phyloP scores from a whole-genome alignment of 1,140 invertebrate genomes.

The Calephelis virginiensis region DNA sequence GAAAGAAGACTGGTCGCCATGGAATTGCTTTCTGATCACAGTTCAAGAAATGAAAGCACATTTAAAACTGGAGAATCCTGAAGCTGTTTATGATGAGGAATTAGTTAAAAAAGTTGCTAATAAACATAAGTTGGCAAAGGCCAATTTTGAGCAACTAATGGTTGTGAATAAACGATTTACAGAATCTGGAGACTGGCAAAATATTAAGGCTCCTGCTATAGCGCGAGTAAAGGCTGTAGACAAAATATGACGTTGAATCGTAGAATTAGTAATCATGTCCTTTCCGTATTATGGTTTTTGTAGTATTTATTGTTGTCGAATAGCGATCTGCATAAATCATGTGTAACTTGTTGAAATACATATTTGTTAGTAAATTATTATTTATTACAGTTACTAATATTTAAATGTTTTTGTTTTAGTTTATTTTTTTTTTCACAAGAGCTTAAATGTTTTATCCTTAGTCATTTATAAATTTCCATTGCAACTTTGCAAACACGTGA shows the following conservation, averaged over 20 bases:
- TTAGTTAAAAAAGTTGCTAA: conserved; percentile 66
- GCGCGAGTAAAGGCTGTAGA: conserved; percentile 52
- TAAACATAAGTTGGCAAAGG: conserved; percentile 70
- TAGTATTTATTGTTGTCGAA: background rate
- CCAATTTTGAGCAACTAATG: conserved; percentile 67
- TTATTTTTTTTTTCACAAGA: too few species aligned
- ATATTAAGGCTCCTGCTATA: conserved; percentile 50
- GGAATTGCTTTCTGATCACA: conserved; percentile 85
- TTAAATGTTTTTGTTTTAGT: background rate
- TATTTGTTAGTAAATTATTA: conserved; percentile 12
- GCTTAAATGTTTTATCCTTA: too few species aligned
- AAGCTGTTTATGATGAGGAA: conserved; percentile 78
- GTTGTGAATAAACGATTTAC: conserved; percentile 61
- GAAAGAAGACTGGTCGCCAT: conserved; percentile 83
- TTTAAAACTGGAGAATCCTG: conserved; percentile 71
- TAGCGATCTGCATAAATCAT: background rate
- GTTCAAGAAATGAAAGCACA: conserved; percentile 82
- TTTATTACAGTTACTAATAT: background rate
- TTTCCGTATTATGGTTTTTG: background rate
- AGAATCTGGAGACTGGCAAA: conserved; percentile 61
- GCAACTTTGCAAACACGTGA: too few species aligned
- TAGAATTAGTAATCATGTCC: background rate
- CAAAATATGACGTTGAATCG: background rate
- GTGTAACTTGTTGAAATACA: background rate
- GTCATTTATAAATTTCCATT: too few species aligned